Conservation (phyloP, 2,113 vertebrate species). For the Scortum barcoo region DNA sequence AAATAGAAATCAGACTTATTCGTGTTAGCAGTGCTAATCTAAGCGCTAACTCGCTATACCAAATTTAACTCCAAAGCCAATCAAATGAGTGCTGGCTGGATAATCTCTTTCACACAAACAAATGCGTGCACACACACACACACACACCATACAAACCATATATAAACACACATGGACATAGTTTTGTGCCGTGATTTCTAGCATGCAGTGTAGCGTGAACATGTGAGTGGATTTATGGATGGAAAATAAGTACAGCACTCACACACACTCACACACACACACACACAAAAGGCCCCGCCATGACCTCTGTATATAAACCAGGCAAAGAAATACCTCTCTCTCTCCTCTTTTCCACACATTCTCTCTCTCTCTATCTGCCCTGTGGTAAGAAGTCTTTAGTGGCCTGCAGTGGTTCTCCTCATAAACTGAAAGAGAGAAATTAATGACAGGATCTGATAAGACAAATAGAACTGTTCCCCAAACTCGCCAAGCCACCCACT, state of each 20-base stretch:
- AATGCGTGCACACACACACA: background rate
- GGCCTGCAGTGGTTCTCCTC: conserved; percentile 50
- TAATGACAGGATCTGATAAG: conserved; percentile 80
- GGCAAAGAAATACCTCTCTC: conserved; percentile 59
- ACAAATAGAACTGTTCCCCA: conserved; percentile 77
- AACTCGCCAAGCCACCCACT: conserved; percentile 70
- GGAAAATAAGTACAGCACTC: conserved; percentile 41
- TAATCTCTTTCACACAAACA: conserved; percentile 61
- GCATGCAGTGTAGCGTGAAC: conserved; percentile 24
- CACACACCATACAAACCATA: background rate
- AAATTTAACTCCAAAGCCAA: conserved; percentile 80
- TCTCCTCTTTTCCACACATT: conserved; percentile 2
- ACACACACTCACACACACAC: conserved; percentile 17
- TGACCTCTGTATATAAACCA: conserved; percentile 67
- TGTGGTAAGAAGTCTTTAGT: conserved; percentile 54
- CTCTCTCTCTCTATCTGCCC: conserved; percentile 35
- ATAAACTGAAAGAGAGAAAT: conserved; percentile 52
- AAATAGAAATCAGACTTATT: conserved; percentile 13
- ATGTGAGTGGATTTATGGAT: conserved; percentile 58
- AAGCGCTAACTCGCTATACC: conserved; percentile 35
- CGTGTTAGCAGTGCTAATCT: conserved; percentile 38
- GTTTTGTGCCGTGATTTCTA: conserved; percentile 20
- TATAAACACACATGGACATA: conserved; percentile 12
- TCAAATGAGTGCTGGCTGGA: conserved; percentile 54
- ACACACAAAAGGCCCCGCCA: conserved; percentile 28